Conservation (phyloP, 2,888 invertebrate species). For the Phlogophora meticulosa region DNA sequence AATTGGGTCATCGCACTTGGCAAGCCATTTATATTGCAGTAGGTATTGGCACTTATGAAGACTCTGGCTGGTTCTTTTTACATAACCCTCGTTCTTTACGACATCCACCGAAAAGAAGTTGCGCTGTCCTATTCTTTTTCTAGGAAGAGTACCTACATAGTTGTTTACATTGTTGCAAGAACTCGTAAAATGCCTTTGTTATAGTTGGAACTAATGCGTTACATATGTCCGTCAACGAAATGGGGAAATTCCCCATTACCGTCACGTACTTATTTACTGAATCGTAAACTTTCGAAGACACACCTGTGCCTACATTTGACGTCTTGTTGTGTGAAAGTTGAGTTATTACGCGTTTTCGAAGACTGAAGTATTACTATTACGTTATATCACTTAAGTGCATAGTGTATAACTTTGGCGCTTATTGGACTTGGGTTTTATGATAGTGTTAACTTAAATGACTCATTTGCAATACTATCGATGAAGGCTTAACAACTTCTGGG, state of each 20-base stretch:
- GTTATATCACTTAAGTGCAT: conserved; percentile 35
- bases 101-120: conserved; percentile 1
- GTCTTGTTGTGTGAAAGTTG: conserved; percentile 60
- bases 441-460: conserved; percentile 14
- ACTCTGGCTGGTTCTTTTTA: not conserved
- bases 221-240: conserved; percentile 46
- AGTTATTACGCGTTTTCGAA: conserved; percentile 49
- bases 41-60: not conserved
- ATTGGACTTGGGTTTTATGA: conserved; percentile 27
- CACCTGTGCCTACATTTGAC: conserved; percentile 60
- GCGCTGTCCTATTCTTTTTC: not conserved
- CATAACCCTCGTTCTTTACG: not conserved
- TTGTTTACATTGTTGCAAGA: conserved; percentile 33
- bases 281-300: conserved; percentile 64
- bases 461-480: conserved; percentile 8
- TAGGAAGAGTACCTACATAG: conserved; percentile 4
- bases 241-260: conserved; percentile 53
- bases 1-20: conserved; percentile 12
- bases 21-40: not conserved
- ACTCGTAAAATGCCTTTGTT: conserved; percentile 44
- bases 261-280: conserved; percentile 57
- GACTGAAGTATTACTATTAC: conserved; percentile 42
- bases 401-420: conserved; percentile 14
- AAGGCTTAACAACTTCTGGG: conserved; percentile 22
- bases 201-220: conserved; percentile 58